phyloP scores from a whole-genome alignment of 2,888 invertebrate species.

The Miltochrista miniata region DNA sequence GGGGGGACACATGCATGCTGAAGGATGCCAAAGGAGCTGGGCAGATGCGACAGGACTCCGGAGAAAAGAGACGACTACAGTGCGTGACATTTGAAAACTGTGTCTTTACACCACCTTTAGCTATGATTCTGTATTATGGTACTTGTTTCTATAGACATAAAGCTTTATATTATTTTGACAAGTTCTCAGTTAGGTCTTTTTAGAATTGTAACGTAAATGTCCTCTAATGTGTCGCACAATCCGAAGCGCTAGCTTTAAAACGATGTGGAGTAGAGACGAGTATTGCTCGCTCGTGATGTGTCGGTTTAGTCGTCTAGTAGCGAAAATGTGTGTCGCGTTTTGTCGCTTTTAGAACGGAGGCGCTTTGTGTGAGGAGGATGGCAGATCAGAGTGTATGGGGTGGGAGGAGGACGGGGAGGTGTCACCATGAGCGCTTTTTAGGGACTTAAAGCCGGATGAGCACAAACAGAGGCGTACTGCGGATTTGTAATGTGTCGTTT shows the following conservation, averaged over 20 bases:
- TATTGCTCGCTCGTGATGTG: conserved; percentile 52
- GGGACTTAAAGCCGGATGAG: conserved; percentile 71
- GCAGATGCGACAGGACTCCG: conserved; percentile 82
- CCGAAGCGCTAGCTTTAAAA: conserved; percentile 69
- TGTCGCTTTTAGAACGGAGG: conserved; percentile 67
- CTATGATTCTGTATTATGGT: conserved; percentile 27
- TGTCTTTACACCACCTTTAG: conserved; percentile 76
- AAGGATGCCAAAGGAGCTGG: conserved; percentile 81
- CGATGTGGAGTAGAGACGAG: conserved; percentile 57
- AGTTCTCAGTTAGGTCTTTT: conserved; percentile 49
- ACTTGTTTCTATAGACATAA: conserved; percentile 10
- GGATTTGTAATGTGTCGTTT: conserved; percentile 67
- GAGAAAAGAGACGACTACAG: conserved; percentile 83
- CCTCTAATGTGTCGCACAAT: conserved; percentile 81
- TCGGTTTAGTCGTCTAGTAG: conserved; percentile 64
- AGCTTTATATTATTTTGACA: conserved; percentile 35
- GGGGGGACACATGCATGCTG: conserved; percentile 75
- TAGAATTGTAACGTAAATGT: conserved; percentile 52
- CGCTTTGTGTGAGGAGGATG: conserved; percentile 70
- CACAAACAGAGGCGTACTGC: conserved; percentile 59
- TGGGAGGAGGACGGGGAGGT: conserved; percentile 75
- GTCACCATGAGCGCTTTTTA: conserved; percentile 79
- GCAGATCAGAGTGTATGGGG: conserved; percentile 49
- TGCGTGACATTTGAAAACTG: conserved; percentile 82
- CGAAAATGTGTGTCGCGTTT: conserved; percentile 70